Percentiles rank a stretch among this genome's conserved stretches.
Evolutionary conservation across 2,113 vertebrate species (phyloP).

Genomic region (Gracilinanus agilis): DNA sequence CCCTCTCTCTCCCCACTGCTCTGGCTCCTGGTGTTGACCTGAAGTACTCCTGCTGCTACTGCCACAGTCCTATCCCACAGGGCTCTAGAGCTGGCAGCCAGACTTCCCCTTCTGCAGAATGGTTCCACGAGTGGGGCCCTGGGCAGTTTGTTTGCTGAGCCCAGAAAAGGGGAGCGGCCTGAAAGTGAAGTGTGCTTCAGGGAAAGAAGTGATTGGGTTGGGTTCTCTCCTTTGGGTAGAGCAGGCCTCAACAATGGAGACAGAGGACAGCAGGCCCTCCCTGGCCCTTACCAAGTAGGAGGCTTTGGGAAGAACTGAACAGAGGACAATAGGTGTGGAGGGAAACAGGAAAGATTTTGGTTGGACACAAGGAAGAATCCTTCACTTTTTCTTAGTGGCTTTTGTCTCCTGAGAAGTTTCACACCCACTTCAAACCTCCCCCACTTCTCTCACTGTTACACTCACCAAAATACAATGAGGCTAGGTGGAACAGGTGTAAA

Average conservation of each 20-base stretch:
- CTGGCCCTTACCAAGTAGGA: not conserved
- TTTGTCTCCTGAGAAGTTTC: not conserved
- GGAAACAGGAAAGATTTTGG: not conserved
- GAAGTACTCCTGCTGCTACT: not conserved
- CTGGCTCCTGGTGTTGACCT: not conserved
- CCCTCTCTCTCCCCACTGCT: not conserved
- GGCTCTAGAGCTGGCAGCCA: not conserved
- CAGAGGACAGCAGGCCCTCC: not conserved
- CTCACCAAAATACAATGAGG: not conserved
- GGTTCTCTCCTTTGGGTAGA: not conserved
- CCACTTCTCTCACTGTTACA: not conserved
- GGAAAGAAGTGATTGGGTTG: not conserved
- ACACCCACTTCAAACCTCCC: not conserved
- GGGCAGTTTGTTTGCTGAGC: not conserved
- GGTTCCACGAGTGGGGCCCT: no score
- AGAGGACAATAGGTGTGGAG: not conserved
- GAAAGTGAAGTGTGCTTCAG: not conserved
- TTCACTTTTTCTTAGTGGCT: not conserved
- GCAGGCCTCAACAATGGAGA: not conserved
- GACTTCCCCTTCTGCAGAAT: not conserved
- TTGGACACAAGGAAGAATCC: not conserved
- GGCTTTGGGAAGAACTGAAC: not conserved
- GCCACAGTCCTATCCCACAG: not conserved
- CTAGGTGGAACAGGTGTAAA: not conserved
- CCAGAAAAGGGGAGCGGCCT: not conserved